phyloP scores from a whole-genome alignment of 2,888 invertebrate species.

The Sarcophaga rosellei region DNA sequence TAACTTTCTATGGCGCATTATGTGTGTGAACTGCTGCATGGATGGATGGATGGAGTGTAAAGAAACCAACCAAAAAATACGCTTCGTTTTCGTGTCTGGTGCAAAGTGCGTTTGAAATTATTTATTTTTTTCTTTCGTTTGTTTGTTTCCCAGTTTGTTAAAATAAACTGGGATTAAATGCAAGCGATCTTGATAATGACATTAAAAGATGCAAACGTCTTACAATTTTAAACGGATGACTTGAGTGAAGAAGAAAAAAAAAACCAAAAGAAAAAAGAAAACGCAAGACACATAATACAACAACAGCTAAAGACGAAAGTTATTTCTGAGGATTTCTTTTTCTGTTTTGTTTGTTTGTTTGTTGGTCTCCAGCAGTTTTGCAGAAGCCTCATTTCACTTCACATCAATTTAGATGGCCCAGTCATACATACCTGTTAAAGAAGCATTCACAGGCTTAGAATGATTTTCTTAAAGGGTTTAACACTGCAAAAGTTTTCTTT shows the following conservation, averaged over 20 bases:
- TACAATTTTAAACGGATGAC: constrained; percentile 72
- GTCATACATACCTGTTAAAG: neutral
- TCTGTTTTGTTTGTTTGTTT: too few species aligned
- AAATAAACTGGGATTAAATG: constrained; percentile 76
- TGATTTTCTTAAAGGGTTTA: constrained; percentile 17
- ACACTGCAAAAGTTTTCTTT: constrained; percentile 25
- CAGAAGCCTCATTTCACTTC: constrained; percentile 68
- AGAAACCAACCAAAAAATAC: too few species aligned
- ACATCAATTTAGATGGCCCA: constrained; percentile 60
- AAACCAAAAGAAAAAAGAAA: constrained; percentile 31
- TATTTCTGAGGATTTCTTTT: neutral
- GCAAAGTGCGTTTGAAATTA: constrained; percentile 48
- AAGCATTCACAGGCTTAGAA: constrained; percentile 46
- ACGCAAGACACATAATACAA: constrained; percentile 16
- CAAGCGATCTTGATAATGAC: constrained; percentile 80
- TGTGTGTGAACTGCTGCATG: constrained; percentile 19
- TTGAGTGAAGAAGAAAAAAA: constrained; percentile 58
- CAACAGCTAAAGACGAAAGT: neutral
- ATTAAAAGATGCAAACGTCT: constrained; percentile 75
- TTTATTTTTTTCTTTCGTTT: constrained; percentile 70
- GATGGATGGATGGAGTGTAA: neutral
- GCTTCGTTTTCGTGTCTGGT: neutral
- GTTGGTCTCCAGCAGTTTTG: constrained; percentile 52
- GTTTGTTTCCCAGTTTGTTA: constrained; percentile 75
- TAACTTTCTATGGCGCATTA: constrained; percentile 29